Conservation (phyloP, 2,888 invertebrate species). For the Limnephilus marmoratus region DNA sequence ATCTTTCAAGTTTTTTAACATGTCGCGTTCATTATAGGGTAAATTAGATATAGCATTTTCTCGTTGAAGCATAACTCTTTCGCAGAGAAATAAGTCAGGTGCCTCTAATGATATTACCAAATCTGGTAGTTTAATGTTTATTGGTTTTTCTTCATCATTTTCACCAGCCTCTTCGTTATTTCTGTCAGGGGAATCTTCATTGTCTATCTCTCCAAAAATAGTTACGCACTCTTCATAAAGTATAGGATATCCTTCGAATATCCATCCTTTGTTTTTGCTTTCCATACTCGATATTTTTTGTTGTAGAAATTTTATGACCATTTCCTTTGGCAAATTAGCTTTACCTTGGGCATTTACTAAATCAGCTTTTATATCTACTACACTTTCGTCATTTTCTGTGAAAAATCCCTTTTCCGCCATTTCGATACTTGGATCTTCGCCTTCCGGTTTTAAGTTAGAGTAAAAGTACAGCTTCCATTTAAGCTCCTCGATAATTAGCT, state of each 20-base stretch:
- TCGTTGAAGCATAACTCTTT: conserved; percentile 79
- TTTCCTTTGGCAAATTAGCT: conserved; percentile 8
- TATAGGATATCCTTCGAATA: conserved; percentile 41
- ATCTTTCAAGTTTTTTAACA: conserved; percentile 32
- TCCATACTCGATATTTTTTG: neutral
- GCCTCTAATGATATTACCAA: conserved; percentile 78
- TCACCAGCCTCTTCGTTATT: neutral
- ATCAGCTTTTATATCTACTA: conserved; percentile 27
- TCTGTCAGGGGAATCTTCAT: neutral
- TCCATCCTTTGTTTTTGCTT: conserved; percentile 45
- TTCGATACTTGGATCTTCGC: neutral
- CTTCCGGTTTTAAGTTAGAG: neutral
- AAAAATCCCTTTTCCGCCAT: neutral
- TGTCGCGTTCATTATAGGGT: conserved; percentile 75
- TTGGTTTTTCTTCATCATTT: neutral
- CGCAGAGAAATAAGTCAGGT: conserved; percentile 79
- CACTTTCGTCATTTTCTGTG: conserved; percentile 19
- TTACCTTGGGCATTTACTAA: neutral
- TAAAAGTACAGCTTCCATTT: conserved; percentile 29
- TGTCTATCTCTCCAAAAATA: conserved; percentile 30
- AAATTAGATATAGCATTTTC: conserved; percentile 75
- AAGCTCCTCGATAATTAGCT: conserved; percentile 19
- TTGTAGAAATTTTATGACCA: conserved; percentile 10
- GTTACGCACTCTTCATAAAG: conserved; percentile 24
- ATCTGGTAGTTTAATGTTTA: conserved; percentile 69